A percentile compares a stretch with the other conserved stretches of the same genome.
Evolutionary conservation across 2,797 vertebrate species (phyloP).

Genomic region (Spinibarbus caldwelli): DNA sequence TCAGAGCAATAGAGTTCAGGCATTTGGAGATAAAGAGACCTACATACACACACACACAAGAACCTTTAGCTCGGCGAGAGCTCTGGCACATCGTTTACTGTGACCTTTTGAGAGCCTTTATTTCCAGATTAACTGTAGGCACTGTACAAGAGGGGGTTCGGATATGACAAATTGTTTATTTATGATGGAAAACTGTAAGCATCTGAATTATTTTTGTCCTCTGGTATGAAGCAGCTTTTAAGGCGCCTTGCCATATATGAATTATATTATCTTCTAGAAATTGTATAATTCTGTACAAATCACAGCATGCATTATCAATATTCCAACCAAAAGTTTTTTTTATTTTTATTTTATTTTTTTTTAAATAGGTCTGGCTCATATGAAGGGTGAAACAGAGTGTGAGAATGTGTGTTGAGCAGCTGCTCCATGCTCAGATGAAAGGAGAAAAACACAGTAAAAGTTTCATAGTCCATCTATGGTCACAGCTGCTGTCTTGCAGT

Average conservation of each 20-base stretch:
- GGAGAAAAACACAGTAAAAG: slow-evolving; percentile 23
- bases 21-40: slow-evolving; percentile 37
- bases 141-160: slow-evolving; percentile 14
- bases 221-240: slow-evolving; percentile 14
- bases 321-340: not conserved
- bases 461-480: slow-evolving; percentile 29
- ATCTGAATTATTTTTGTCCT: slow-evolving; percentile 12
- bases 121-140: slow-evolving; percentile 41
- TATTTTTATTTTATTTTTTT: too few species aligned
- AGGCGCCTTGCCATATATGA: not conserved
- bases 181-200: slow-evolving; percentile 18
- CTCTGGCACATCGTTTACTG: slow-evolving; percentile 32
- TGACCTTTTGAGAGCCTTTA: slow-evolving; percentile 57
- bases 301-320: not conserved
- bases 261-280: not conserved
- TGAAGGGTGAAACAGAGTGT: not conserved
- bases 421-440: slow-evolving; percentile 18
- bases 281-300: not conserved
- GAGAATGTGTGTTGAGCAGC: not conserved
- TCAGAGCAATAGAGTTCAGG: slow-evolving; percentile 25
- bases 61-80: slow-evolving; percentile 35
- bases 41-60: slow-evolving; percentile 18
- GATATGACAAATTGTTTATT: slow-evolving; percentile 33
- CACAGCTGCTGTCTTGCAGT: not conserved
- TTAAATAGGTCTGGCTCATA: not conserved